Percentiles rank a stretch among this genome's conserved stretches.
Evolutionary conservation across 2,797 vertebrate species (phyloP).

Genomic region (Diglossa cyanea): DNA sequence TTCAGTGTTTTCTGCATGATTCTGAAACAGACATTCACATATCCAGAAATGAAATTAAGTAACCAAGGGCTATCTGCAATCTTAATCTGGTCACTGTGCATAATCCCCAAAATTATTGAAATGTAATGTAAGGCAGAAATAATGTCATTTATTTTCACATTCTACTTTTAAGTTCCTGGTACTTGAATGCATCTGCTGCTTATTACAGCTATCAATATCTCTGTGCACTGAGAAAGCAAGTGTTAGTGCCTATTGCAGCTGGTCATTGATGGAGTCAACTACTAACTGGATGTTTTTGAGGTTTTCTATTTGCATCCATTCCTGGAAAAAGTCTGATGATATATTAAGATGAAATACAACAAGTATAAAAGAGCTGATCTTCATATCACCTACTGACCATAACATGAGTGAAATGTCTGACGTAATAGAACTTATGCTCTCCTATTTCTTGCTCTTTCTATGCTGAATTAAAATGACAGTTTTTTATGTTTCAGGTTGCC

Average conservation of each 20-base stretch:
- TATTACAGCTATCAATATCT: neutral
- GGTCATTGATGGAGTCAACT: neutral
- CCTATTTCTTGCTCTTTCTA: constrained; percentile 27
- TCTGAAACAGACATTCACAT: neutral
- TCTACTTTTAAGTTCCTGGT: neutral
- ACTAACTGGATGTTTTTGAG: neutral
- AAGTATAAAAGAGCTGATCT: constrained; percentile 9
- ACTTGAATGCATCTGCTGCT: neutral
- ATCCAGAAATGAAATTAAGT: neutral
- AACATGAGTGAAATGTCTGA: constrained; percentile 38
- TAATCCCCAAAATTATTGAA: neutral
- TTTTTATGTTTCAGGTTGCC: constrained; percentile 45
- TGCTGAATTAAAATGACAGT: constrained; percentile 59
- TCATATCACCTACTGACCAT: neutral
- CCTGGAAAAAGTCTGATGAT: neutral
- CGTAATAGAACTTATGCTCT: neutral
- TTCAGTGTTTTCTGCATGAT: neutral
- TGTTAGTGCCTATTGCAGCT: neutral
- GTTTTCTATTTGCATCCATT: neutral
- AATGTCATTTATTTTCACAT: neutral
- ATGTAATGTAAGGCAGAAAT: neutral
- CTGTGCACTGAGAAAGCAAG: neutral
- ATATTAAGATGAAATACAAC: constrained; percentile 19
- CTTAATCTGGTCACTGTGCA: neutral
- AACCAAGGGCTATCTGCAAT: neutral